phyloP scores from a whole-genome alignment of 2,797 vertebrate species.

The Scolopax bukidnonensis region DNA sequence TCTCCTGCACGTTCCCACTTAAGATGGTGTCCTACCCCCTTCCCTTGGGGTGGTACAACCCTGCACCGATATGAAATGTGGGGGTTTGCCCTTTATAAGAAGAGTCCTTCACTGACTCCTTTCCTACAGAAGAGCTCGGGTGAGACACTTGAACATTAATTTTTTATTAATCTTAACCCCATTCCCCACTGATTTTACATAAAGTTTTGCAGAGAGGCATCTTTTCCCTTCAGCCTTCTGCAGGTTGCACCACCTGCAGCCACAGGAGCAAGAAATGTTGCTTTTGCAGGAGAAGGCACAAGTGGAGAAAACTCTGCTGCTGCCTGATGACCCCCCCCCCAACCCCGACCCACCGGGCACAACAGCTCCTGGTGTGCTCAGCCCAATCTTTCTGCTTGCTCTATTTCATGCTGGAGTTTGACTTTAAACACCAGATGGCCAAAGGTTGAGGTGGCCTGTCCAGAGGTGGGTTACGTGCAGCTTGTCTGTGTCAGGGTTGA shows the following conservation, averaged over 20 bases:
- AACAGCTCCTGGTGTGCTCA: accelerated
- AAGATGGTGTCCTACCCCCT: neutral
- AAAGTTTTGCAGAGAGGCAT: neutral
- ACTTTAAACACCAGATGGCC: neutral
- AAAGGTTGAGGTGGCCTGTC: neutral
- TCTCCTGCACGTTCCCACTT: neutral
- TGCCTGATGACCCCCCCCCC: neutral
- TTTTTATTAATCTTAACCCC: neutral
- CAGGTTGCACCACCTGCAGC: neutral
- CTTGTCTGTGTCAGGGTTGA: neutral
- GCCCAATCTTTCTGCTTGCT: neutral
- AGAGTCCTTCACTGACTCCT: neutral
- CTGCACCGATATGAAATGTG: neutral
- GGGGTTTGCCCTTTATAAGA: neutral
- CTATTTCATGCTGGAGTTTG: neutral
- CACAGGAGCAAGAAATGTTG: neutral
- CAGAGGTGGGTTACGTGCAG: accelerated
- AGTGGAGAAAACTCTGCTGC: neutral
- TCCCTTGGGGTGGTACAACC: neutral
- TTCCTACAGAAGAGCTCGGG: neutral
- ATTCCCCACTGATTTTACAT: neutral
- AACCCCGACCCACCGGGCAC: neutral
- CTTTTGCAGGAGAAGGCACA: neutral
- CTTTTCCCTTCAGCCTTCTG: neutral
- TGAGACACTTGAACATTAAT: neutral